Base-by-base conservation (phyloP, 2,797 vertebrate genomes). In the Sitta carolinensis region DNA sequence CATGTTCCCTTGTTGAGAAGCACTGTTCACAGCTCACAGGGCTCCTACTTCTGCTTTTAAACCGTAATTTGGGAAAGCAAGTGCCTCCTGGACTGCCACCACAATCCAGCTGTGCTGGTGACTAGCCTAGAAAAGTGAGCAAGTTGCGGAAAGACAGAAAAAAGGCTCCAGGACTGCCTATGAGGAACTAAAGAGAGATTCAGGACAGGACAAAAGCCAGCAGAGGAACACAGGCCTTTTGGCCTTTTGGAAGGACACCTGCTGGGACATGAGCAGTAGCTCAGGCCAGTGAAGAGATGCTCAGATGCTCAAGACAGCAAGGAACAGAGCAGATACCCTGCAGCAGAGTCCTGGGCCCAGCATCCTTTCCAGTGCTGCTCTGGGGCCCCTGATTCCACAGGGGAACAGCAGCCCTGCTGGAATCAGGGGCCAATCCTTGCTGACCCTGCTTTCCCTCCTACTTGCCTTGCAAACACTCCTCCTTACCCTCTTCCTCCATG, bases 31-130 rank as follows among this genome's bases (percentile, higher is more conserved):
- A 3, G 2, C 63, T 80, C 5, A 1, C 40, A 38, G 27, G 52
- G 77, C 29, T 79, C 63, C 70, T 76, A 20, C 43, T 5, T 10
- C 42, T 66, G 75, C 47, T 82, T 74, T 82, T 36, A 76, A 85
- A n/a, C 57, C 36, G 45, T 13, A 61, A 63, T 91, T 87, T 50
- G 52, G 82, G 72, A 69, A 64, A 54, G 26, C 21, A 12, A 74
- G 29, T 1, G 1, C 52, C 40, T 67, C 43, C 47, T 38, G 57
- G 15, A 45, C 34, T 57, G 55, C 32, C 63, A 70, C 23, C 1
- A 0, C 4, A 2, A 10, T 34, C 27, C 29, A 0, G 1, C n/a
- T 58, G 74, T 18, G 43, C n/a, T 2, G 0, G 9, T 50, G 32
- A 57, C 70, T 40, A 43, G 48, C 48, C 29, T 62, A 19, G 47